Percentiles rank a stretch among this genome's conserved stretches.
phyloP scores from a whole-genome alignment of 2,113 vertebrate species.

The Eonycteris spelaea region DNA sequence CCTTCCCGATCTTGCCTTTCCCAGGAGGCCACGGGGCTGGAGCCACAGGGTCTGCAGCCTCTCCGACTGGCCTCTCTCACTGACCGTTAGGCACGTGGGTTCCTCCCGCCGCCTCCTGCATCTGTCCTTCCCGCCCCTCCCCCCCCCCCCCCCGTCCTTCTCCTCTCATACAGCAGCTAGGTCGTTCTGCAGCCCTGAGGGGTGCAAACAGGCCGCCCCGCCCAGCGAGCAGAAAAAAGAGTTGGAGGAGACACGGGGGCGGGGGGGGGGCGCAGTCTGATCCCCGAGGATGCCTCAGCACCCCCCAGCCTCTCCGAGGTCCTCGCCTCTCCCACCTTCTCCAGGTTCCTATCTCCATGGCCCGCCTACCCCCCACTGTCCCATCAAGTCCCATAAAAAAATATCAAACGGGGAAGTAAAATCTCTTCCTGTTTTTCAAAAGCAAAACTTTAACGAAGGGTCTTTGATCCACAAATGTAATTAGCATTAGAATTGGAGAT shows the following conservation, averaged over 20 bases:
- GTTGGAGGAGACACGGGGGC: too few relatives aligned
- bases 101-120: accelerated
- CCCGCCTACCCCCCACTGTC: neutral
- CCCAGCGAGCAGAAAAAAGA: neutral
- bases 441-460: conserved; percentile 80
- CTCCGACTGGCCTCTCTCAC: neutral
- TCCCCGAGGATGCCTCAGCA: conserved; percentile 41
- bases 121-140: neutral
- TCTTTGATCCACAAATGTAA: conserved; percentile 86
- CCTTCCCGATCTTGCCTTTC: neutral
- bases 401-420: conserved; percentile 73
- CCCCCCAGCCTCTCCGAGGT: neutral
- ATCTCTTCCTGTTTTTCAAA: conserved; percentile 80
- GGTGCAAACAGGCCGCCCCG: neutral
- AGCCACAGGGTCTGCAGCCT: accelerated
- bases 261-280: neutral
- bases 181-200: neutral
- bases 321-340: neutral
- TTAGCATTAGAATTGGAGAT: conserved; percentile 86
- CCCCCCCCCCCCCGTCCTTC: neutral
- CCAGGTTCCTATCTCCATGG: neutral
- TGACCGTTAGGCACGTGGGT: accelerated
- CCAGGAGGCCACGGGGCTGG: neutral
- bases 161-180: conserved; percentile 30
- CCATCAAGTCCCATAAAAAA: conserved; percentile 54